Base-by-base conservation (phyloP, 1,140 invertebrate genomes). In the Bombyx mandarina region DNA sequence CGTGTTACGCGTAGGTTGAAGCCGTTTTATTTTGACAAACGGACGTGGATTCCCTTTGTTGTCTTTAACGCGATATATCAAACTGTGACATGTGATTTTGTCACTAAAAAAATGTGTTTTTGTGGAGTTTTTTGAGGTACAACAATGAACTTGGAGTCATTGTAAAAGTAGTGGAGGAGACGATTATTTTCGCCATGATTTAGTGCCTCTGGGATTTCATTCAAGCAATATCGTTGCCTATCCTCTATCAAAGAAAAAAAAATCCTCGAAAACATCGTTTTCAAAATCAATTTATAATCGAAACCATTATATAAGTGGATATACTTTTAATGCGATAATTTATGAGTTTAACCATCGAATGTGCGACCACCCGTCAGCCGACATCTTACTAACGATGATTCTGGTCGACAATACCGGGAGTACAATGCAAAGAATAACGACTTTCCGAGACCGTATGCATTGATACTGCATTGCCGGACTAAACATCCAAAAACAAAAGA, bases 401-500 rank as follows among this genome's bases (percentile, higher is more conserved):
- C 69, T 71, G 68, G 70, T 58, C 75, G 73, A 84, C 81, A 83
- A 86, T 83, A 77, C 77, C 67, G 67, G 66, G 69, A 65, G 72
- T 67, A 83, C 81, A 83, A 83, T 86, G 75, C 79, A 78, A 80
- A 77, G 4, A 82, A 75, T 82, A 83, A 84, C 78, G 80, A 84
- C 78, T 73, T 75, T 78, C 78, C 66, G 62, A 77, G 77, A 73
- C 66, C 63, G 67, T 66, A 61, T 63, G 73, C 71, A 83, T 84
- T 82, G 83, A 83, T 80, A 80, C 74, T 69, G 66, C 26, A 5
- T 68, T 69, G 64, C 69, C 76, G 71, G 75, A 26, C 75, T 79
- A 81, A 86, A 82, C 73, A 82, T 68, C 72, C 80, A 84, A 85
- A 84, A 86, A 84, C 81, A 83, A 86, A 81, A 79, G 77, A 77